phyloP scores from a whole-genome alignment of 2,797 vertebrate genomes.

The Tenualosa ilisha region DNA sequence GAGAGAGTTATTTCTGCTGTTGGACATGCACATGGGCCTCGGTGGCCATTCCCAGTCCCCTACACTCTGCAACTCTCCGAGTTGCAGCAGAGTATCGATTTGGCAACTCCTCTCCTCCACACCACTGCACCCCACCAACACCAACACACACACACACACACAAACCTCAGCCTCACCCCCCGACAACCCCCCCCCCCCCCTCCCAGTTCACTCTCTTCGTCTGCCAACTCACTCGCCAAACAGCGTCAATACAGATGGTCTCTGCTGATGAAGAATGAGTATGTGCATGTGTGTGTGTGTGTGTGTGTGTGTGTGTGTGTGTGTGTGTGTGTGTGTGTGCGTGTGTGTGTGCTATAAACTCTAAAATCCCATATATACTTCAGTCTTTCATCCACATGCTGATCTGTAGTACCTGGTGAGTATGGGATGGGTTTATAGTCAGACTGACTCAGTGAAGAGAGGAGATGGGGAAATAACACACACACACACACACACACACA shows the following conservation, averaged over 20 bases:
- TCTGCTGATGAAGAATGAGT: constrained; percentile 52
- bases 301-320: background rate
- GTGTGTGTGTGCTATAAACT: background rate
- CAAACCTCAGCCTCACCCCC: background rate
- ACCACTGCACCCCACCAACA: background rate
- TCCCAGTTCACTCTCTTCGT: constrained; percentile 27
- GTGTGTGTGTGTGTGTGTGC: background rate
- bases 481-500: background rate
- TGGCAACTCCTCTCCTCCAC: constrained; percentile 49
- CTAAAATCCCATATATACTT: background rate
- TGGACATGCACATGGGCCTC: constrained; percentile 49
- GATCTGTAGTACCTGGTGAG: background rate
- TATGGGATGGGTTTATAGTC: background rate
- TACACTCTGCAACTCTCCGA: constrained; percentile 55
- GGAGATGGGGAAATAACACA: background rate
- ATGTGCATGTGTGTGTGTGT: constrained; percentile 9
- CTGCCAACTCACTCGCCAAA: constrained; percentile 55
- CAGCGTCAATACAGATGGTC: constrained; percentile 60
- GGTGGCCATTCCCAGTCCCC: constrained; percentile 55
- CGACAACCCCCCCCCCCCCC: background rate
- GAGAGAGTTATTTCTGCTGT: constrained; percentile 29
- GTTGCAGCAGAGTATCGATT: constrained; percentile 64
- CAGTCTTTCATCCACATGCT: background rate
- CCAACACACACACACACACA: background rate
- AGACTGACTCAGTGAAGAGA: background rate